phyloP scores from a whole-genome alignment of 2,113 vertebrate genomes.

The Setophaga kirtlandii region DNA sequence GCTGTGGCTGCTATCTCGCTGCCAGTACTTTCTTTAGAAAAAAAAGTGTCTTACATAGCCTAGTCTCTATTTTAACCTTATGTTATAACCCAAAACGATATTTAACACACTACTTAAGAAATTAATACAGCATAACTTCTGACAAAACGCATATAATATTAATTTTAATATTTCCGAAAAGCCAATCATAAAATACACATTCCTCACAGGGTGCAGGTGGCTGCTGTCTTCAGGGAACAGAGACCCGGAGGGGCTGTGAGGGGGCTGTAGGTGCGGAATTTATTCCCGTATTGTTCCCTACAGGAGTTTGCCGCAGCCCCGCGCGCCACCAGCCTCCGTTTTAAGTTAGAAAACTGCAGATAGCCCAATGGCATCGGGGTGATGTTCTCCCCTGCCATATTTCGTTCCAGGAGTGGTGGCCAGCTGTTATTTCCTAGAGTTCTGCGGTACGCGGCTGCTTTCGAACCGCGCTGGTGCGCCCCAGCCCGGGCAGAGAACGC shows the following conservation, averaged over 20 bases:
- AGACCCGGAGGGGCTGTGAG: neutral
- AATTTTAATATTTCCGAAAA: too few relatives aligned
- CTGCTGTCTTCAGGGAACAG: neutral
- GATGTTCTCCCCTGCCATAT: neutral
- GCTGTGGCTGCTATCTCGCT: too few relatives aligned
- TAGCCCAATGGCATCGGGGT: neutral
- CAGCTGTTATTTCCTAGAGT: too few relatives aligned
- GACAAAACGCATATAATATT: too few relatives aligned
- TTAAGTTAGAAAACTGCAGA: neutral
- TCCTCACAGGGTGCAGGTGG: neutral
- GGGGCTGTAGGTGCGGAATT: neutral
- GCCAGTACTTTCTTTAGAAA: too few relatives aligned
- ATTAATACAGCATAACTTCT: too few relatives aligned
- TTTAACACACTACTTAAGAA: too few relatives aligned
- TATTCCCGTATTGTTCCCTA: neutral
- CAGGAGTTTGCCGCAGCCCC: neutral
- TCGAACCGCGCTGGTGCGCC: accelerated
- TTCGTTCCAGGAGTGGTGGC: neutral
- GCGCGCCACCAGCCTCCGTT: accelerated
- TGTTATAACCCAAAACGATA: too few relatives aligned
- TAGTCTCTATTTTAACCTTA: too few relatives aligned
- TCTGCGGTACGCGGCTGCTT: accelerated
- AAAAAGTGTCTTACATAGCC: too few relatives aligned
- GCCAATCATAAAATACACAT: too few relatives aligned
- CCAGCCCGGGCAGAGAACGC: accelerated